phyloP scores from a whole-genome alignment of 2,797 vertebrate species.

The Coracias cyanogaster region DNA sequence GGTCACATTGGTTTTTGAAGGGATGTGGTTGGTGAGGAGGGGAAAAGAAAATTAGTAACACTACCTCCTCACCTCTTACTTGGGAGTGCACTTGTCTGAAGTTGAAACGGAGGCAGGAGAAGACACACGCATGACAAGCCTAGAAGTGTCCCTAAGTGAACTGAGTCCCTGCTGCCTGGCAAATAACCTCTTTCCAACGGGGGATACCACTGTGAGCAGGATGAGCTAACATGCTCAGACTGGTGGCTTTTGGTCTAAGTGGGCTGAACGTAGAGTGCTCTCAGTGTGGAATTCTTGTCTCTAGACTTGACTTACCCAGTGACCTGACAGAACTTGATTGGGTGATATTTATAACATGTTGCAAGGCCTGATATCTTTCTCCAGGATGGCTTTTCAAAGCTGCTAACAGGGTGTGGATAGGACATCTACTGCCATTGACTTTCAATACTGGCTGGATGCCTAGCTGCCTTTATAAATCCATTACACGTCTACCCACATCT shows the following conservation, averaged over 20 bases:
- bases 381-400: neutral
- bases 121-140: neutral
- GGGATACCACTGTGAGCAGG: fast-evolving
- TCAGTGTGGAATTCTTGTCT: neutral
- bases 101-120: neutral
- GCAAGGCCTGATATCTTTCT: neutral
- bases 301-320: neutral
- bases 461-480: neutral
- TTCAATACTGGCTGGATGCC: neutral
- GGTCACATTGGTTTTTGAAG: neutral
- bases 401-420: neutral
- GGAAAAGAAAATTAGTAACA: neutral
- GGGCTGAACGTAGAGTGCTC: neutral
- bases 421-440: neutral
- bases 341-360: neutral
- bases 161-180: neutral
- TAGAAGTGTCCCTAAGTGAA: neutral
- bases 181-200: neutral
- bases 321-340: neutral
- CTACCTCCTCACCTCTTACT: neutral
- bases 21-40: neutral
- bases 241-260: neutral
- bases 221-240: neutral
- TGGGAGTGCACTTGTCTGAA: neutral
- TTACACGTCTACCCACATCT: neutral